A percentile compares a stretch with the other conserved stretches of the same genome.
Evolutionary conservation across 2,888 invertebrate species (phyloP).

Genomic region (Hymenopus coronatus): DNA sequence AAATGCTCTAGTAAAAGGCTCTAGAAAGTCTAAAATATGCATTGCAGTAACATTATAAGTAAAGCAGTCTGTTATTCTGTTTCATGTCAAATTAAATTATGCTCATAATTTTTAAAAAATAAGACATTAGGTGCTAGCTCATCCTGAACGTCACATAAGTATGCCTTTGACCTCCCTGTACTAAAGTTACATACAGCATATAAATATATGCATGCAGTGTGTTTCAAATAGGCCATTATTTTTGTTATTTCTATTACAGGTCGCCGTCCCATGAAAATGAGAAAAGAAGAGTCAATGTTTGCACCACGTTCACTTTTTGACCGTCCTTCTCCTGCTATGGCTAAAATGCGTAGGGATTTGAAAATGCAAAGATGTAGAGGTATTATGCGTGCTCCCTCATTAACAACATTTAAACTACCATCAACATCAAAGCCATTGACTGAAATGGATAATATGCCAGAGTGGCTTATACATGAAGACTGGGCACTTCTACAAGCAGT

Average conservation of each 20-base stretch:
- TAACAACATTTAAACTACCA: conserved; percentile 35
- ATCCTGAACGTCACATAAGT: too few species aligned
- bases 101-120: too few species aligned
- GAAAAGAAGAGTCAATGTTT: conserved; percentile 69
- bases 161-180: too few species aligned
- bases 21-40: too few species aligned
- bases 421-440: conserved; percentile 41
- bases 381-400: conserved; percentile 41
- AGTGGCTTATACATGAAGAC: conserved; percentile 91
- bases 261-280: conserved; percentile 58
- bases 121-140: too few species aligned
- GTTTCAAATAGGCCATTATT: background rate
- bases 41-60: too few species aligned
- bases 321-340: conserved; percentile 68
- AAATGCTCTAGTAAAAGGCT: too few species aligned
- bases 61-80: too few species aligned
- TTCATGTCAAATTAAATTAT: too few species aligned
- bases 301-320: conserved; percentile 82
- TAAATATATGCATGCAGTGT: background rate
- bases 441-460: conserved; percentile 69
- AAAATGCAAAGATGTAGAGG: conserved; percentile 65
- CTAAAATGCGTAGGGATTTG: conserved; percentile 74
- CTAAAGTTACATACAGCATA: too few species aligned
- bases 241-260: conserved; percentile 41
- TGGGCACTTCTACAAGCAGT: conserved; percentile 75